phyloP scores from a whole-genome alignment of 2,888 invertebrate genomes.

The Sarcophaga variegata region DNA sequence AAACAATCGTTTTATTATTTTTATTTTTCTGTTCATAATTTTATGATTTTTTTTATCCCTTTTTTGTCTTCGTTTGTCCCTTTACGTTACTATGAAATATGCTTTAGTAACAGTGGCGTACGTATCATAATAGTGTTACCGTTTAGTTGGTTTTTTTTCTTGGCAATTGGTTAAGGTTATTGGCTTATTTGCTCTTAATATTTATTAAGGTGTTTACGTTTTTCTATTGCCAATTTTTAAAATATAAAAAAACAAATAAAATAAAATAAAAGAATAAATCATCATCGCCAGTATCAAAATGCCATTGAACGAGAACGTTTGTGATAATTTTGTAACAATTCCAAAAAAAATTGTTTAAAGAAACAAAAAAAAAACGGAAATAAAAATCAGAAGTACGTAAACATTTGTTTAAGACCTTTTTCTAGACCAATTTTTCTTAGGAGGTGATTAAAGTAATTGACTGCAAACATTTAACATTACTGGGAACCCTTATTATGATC shows the following conservation, averaged over 20 bases:
- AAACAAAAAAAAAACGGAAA: background rate
- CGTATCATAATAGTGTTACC: background rate
- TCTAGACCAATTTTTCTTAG: no score
- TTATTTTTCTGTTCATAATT: constrained; percentile 51
- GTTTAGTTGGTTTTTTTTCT: background rate
- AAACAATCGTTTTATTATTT: constrained; percentile 45
- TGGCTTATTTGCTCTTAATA: constrained; percentile 62
- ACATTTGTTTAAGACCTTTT: background rate
- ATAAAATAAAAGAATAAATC: constrained; percentile 57
- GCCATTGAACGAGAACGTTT: constrained; percentile 60
- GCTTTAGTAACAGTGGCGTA: constrained; percentile 41
- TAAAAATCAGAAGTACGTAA: background rate
- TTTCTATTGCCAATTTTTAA: constrained; percentile 49
- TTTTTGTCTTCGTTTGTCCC: constrained; percentile 16
- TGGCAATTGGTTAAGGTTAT: constrained; percentile 65
- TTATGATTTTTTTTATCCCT: constrained; percentile 53
- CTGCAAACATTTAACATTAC: no score
- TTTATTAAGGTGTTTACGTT: constrained; percentile 69
- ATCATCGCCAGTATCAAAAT: constrained; percentile 58
- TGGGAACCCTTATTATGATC: no score
- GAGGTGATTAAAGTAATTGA: no score
- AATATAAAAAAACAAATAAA: background rate
- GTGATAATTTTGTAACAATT: constrained; percentile 45
- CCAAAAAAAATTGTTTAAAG: constrained; percentile 13
- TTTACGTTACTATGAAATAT: background rate